Base-by-base conservation (phyloP, 2,888 invertebrate species). In the Tetragonisca angustula region DNA sequence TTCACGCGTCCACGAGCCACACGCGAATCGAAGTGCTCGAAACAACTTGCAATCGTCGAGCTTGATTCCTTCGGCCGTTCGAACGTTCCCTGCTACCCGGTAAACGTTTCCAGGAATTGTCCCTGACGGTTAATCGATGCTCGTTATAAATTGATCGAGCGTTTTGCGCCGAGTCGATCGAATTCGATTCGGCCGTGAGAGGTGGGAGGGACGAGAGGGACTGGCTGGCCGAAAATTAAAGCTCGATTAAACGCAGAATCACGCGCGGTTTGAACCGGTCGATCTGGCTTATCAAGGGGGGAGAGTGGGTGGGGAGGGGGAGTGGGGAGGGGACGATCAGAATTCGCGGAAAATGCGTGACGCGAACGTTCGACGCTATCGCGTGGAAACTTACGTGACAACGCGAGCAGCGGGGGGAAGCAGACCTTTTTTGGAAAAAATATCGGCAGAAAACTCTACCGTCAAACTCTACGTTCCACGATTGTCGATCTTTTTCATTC, bases 351-450 rank as follows among this genome's bases (percentile, higher is more conserved):
- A 79, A 84, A 84, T 54, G 79, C 84, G 43, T 11, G 79, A 67
- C 74, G 84, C 56, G 74, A 75, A 84, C 84, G 84, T 74, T 61
- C 32, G 6, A 61, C 74, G 84, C 74, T 54, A 84, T 84, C 71
- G 78, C 69, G 74, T 65, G 84, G 64, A 69, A 75, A 74, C 84
- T 84, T 84, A 84, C 84, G 78, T 74, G 74, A 56, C 69, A 32
- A 69, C 62, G 71, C 75, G 70, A 70, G n/a, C 21, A 19, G 62
- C 19, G 24, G 69, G 19, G 71, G 62, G 69, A 17, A 72, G 32
- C 50, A n/a, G n/a, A n/a, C n/a, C n/a, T n/a, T 52, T 43, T 43
- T 43, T 43, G 43, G 43, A 9, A 43, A 43, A 43, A 11, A 43
- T 9, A 43, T 43, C 43, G 43, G 43, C 9, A 43, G 43, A 36